Evolutionary conservation across 1,140 invertebrate species (phyloP).

Genomic region (Hylaeus volcanicus): DNA sequence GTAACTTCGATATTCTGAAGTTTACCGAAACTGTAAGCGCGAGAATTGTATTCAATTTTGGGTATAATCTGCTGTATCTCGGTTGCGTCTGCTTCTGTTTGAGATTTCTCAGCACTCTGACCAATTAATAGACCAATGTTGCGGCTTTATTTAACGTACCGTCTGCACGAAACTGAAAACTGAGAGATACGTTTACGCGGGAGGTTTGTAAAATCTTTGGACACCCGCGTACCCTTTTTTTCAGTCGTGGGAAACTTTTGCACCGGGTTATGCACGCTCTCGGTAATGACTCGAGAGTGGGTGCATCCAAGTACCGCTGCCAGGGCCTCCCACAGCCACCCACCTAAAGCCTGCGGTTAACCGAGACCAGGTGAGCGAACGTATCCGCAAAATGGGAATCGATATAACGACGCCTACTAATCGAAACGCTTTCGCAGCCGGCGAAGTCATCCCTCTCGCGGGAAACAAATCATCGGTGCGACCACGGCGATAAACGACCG

Average conservation of each 20-base stretch:
- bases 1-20: neutral
- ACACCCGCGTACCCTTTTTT: constrained; percentile 17
- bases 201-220: too few species aligned
- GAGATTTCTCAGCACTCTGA: neutral
- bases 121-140: neutral
- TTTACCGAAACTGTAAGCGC: neutral
- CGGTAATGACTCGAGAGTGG: constrained; percentile 57
- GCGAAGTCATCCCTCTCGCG: constrained; percentile 52
- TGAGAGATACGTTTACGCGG: too few species aligned
- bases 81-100: neutral
- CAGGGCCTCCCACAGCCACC: neutral
- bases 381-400: constrained; percentile 65
- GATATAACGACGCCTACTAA: constrained; percentile 66
- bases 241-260: constrained; percentile 53
- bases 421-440: constrained; percentile 37
- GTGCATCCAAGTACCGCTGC: constrained; percentile 35
- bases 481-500: too few species aligned
- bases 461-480: neutral
- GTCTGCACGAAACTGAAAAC: neutral
- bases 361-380: constrained; percentile 64
- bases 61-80: neutral
- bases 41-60: neutral
- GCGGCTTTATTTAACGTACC: neutral
- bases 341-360: constrained; percentile 58
- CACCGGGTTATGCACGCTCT: constrained; percentile 37